A percentile compares a stretch with the other conserved stretches of the same genome.
Evolutionary conservation across 2,113 vertebrate species (phyloP).

Genomic region (Fukomys damarensis): DNA sequence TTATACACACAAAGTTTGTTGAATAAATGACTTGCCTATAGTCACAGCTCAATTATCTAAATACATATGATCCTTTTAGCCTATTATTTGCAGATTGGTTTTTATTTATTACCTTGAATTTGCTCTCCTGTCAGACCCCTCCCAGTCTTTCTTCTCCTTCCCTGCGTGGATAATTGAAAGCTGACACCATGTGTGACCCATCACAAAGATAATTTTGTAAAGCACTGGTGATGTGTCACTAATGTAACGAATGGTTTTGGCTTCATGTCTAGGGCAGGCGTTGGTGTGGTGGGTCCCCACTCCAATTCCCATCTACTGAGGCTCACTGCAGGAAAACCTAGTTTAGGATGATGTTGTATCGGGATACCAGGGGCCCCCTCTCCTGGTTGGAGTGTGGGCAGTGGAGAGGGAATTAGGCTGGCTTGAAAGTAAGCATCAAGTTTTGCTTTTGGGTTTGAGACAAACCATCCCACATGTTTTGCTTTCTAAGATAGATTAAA

Average conservation of each 20-base stretch:
- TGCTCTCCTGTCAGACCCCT: not conserved
- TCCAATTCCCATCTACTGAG: not conserved
- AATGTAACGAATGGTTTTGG: not conserved
- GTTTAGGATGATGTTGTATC: not conserved
- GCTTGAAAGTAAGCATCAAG: not conserved
- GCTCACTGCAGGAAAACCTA: not conserved
- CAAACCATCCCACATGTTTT: not conserved
- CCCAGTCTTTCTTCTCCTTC: not conserved
- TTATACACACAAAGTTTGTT: constrained; percentile 27
- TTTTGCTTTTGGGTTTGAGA: not conserved
- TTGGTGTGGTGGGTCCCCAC: too few relatives aligned
- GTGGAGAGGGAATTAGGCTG: not conserved
- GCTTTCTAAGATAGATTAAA: not conserved
- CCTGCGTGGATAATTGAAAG: not conserved
- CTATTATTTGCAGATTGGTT: constrained; percentile 41
- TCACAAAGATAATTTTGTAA: not conserved
- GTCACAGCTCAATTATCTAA: constrained; percentile 71
- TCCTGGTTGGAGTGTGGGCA: not conserved
- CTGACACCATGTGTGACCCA: not conserved
- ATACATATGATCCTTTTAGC: constrained; percentile 47
- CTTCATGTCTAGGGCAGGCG: not conserved
- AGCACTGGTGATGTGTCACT: not conserved
- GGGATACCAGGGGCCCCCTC: not conserved
- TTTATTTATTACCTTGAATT: constrained; percentile 67
- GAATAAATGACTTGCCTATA: constrained; percentile 67